phyloP scores from a whole-genome alignment of 30 jellyfish, hydroid and myxozoan genomes.

The Catostylus mosaicus region DNA sequence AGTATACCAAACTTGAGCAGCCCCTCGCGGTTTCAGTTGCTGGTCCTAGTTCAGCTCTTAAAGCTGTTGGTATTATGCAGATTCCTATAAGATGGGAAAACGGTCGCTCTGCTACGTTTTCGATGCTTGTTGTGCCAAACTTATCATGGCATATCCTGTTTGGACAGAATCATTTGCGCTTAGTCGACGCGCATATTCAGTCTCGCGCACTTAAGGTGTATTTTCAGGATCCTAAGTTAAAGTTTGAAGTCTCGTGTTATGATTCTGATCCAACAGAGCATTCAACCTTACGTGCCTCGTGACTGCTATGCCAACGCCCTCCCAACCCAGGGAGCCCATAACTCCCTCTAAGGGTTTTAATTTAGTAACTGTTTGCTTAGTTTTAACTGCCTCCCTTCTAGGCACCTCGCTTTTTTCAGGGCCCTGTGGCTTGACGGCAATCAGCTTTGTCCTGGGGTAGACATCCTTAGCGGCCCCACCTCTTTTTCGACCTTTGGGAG shows the following conservation, averaged over 20 bases:
- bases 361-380: slow-evolving; percentile 1
- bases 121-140: slow-evolving; percentile 54
- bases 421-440: slow-evolving; percentile 32
- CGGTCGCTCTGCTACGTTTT: slow-evolving; percentile 1
- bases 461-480: slow-evolving; percentile 39
- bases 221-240: neutral
- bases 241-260: neutral
- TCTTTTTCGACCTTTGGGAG: neutral
- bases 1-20: slow-evolving; percentile 32
- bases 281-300: neutral
- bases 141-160: slow-evolving; percentile 26
- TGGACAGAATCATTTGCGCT: slow-evolving; percentile 37
- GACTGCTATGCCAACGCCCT: no score
- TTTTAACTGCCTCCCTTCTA: neutral
- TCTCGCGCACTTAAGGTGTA: slow-evolving; percentile 15
- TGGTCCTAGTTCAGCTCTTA: neutral
- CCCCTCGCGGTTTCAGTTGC: slow-evolving; percentile 59
- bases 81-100: slow-evolving; percentile 45
- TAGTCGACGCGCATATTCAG: slow-evolving; percentile 17
- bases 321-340: no score
- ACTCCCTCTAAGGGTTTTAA: no score
- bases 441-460: slow-evolving; percentile 28
- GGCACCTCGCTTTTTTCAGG: slow-evolving; percentile 1
- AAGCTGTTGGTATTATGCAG: slow-evolving; percentile 33
- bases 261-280: neutral